Conservation (phyloP, 92 coral and sea anemone genomes). For the Umimayanthus chanpuru region DNA sequence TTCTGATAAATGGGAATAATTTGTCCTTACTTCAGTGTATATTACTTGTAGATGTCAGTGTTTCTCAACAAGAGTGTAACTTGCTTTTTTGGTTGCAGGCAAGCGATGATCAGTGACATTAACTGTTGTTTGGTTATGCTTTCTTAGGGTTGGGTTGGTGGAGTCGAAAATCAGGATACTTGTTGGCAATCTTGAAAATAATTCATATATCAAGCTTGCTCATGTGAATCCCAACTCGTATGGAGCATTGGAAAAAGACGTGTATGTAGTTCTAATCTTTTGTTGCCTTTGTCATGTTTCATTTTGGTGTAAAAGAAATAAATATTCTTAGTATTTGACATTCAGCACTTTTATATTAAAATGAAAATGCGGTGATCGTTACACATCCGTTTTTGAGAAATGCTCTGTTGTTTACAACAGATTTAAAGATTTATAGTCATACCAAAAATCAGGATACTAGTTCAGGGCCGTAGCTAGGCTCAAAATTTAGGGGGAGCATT, state of each 20-base stretch:
- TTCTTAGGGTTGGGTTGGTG: slow-evolving; percentile 89
- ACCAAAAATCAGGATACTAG: not conserved
- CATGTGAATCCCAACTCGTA: slow-evolving; percentile 88
- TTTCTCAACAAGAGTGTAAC: not conserved
- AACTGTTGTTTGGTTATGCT: slow-evolving; percentile 4
- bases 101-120: not conserved
- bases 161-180: slow-evolving; percentile 90
- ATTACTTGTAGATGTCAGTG: not conserved
- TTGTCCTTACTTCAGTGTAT: not conserved
- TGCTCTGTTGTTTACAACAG: not conserved
- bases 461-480: too few species aligned
- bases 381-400: not conserved
- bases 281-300: not conserved
- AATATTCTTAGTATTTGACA: not conserved
- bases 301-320: not conserved
- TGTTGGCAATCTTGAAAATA: slow-evolving; percentile 75
- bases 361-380: not conserved
- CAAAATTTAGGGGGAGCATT: too few species aligned
- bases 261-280: slow-evolving; percentile 52
- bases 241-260: slow-evolving; percentile 76
- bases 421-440: not conserved
- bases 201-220: slow-evolving; percentile 70
- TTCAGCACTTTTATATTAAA: not conserved
- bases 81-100: not conserved
- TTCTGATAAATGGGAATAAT: not conserved